Evolutionary conservation across 2,888 invertebrate species (phyloP), one percentile per base, ranked within the genome.

Genomic region (Drosophila antonietae): DNA sequence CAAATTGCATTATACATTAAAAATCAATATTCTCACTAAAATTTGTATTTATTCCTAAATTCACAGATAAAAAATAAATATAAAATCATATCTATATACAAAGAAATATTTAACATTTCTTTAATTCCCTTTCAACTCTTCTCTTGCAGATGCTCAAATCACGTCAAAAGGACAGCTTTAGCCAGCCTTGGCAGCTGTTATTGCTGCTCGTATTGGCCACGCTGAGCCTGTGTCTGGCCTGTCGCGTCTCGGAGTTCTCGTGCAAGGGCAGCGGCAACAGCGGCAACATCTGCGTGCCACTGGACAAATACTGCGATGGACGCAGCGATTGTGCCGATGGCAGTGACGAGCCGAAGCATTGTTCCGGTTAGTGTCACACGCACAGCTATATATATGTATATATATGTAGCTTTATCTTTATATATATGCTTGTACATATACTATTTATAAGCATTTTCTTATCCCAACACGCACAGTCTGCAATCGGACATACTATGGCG

Each of bases 401-500:
- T 20, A 20, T 20, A 20, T 20, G 20, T 20, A 28, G 10, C n/a
- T 35, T 31, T 44, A 33, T 51, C 33, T 9, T 44, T 41, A 46
- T 57, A 23, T 41, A 43, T 47, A 23, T 44, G 28, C 5, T 28
- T 28, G 28, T n/a, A n/a, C 14, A 39, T 55, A 10, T 20, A 18
- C 49, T 49, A 53, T 52, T 18, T 58, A 37, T 37, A 20, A 43
- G 9, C 52, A 2, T 39, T 55, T 55, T n/a, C 49, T 44, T 65
- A 56, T 56, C 41, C 65, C 20, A 35, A 35, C 44, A 52, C 23
- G 20, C 12, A 64, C 86, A 95, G 96, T 95, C 77, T 98, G 98
- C 94, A 98, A 98, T 94, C 95, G 97, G 90, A 98, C 98, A 59
- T 97, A 97, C 93, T 97, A 97, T 93, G 98, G 97, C 14, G 96